A percentile compares a stretch with the other conserved stretches of the same genome.
phyloP scores from a whole-genome alignment of 1,140 invertebrate species.

The Grapholita molesta region DNA sequence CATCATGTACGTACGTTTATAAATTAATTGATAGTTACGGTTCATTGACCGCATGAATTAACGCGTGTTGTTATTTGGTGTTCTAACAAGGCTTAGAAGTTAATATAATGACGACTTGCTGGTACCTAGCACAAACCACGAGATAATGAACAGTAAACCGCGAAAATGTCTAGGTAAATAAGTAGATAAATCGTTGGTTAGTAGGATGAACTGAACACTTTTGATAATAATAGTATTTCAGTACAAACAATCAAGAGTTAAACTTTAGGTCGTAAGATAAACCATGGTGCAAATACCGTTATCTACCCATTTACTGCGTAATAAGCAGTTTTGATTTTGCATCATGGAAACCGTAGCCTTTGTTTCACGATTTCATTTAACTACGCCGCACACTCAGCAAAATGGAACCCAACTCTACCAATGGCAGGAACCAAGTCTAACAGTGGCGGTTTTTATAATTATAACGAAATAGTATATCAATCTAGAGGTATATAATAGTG shows the following conservation, averaged over 20 bases:
- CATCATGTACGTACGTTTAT: background rate
- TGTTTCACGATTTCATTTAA: background rate
- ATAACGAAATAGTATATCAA: too few species aligned
- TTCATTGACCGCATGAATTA: slow-evolving; percentile 3
- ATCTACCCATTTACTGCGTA: background rate
- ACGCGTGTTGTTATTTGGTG: background rate
- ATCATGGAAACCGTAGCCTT: background rate
- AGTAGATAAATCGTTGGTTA: background rate
- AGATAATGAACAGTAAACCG: background rate
- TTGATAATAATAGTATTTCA: background rate
- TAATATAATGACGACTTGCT: background rate
- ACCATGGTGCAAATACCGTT: background rate
- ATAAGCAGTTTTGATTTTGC: background rate
- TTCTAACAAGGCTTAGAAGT: background rate
- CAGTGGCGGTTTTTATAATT: too few species aligned
- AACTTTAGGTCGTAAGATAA: background rate
- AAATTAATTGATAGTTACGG: background rate
- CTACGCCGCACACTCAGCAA: background rate
- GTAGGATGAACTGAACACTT: background rate
- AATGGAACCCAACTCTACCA: too few species aligned
- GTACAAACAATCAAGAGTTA: background rate
- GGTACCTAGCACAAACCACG: background rate
- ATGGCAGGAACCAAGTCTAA: too few species aligned
- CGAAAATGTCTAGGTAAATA: background rate
- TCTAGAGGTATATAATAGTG: too few species aligned